Conservation (phyloP, 2,888 invertebrate species). For the Amphipoea lucens region DNA sequence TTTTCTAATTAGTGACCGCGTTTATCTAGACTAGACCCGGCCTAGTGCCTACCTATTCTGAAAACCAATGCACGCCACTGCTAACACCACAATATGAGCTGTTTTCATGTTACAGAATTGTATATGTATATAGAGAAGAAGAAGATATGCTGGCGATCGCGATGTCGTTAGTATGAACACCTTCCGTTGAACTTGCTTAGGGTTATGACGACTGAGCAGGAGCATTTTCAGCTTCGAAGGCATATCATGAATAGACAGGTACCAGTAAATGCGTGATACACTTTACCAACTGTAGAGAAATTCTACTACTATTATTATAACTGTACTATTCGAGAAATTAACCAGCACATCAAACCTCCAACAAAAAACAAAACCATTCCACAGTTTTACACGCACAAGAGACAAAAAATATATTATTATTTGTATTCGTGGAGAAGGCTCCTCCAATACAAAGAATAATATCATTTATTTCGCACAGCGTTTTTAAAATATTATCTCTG, state of each 20-base stretch:
- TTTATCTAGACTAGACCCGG: too few species aligned
- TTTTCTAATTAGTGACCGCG: too few species aligned
- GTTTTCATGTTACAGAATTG: not conserved
- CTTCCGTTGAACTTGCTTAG: not conserved
- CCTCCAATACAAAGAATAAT: constrained; percentile 18
- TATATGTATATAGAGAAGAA: not conserved
- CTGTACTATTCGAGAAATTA: not conserved
- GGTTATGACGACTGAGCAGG: not conserved
- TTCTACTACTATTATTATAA: not conserved
- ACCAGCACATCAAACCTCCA: not conserved
- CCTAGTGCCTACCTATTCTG: too few species aligned
- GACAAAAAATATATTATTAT: not conserved
- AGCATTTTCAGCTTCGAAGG: not conserved
- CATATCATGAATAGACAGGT: not conserved
- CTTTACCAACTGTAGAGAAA: not conserved
- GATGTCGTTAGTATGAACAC: not conserved
- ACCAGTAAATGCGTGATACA: too few species aligned
- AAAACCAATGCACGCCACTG: too few species aligned
- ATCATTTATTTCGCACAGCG: constrained; percentile 36
- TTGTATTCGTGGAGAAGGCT: not conserved
- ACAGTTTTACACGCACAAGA: not conserved
- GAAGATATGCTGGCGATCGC: not conserved
- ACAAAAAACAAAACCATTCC: constrained; percentile 6
- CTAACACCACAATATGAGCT: not conserved
- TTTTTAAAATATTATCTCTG: constrained; percentile 59